Evolutionary conservation across 2,888 invertebrate species (phyloP), one percentile per base, ranked within the genome.

Genomic region (Operophtera brumata): DNA sequence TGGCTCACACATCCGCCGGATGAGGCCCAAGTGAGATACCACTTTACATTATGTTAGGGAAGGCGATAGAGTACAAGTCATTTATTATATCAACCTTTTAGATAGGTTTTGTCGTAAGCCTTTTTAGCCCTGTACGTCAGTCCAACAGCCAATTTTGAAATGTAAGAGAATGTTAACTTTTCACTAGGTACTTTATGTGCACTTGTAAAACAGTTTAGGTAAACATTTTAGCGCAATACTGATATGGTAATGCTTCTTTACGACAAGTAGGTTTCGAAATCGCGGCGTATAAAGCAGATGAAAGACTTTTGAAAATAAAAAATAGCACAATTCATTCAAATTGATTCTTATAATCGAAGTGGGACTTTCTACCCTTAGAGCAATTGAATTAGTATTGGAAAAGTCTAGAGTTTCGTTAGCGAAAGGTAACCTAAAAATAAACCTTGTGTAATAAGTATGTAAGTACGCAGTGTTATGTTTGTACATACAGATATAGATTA

Each of bases 1-100:
- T 89, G 87, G 86, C 86, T 89, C 35, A 89, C 87, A 44, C 87
- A 89, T 66, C 84, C 88, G 2, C 85, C 88, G 51, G 80, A 82
- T 53, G 57, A 61, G 41, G 41, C 61, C 47, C 75, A 76, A 66
- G 86, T 86, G 61, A 76, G 73, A 70, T 67, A 68, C 63, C 54
- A 20, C 50, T 44, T 62, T 41, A 54, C 35, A 45, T 49, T 39
- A 44, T 39, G 36, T 32, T 42, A 28, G 37, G 42, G 44, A n/a
- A 30, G 12, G 41, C 41, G 35, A 46, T 45, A 40, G 12, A 35
- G 41, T 34, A 26, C 35, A 3, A 25, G n/a, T 12, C 30, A 50
- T 25, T 37, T 46, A 30, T 32, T 12, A 41, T 35, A 42, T 44
- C 14, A 36, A 52, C 36, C 36, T 52, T 46, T 41, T 14, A 14